Conservation (phyloP, 2,888 invertebrate genomes). For the Cyclophora albipunctata region DNA sequence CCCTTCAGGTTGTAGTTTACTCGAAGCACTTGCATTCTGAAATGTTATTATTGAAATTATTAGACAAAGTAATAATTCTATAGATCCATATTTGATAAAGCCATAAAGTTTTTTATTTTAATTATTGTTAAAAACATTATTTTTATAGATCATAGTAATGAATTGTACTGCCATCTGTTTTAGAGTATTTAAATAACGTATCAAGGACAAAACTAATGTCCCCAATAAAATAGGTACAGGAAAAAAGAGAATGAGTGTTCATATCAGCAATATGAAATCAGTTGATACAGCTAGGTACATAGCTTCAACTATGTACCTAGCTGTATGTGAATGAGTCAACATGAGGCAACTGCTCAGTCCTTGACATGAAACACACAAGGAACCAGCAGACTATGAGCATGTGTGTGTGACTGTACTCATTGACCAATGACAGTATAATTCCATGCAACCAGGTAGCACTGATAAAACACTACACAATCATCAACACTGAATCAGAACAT, state of each 20-base stretch:
- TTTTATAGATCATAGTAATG: slow-evolving; percentile 5
- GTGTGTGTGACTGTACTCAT: slow-evolving; percentile 11
- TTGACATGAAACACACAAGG: slow-evolving; percentile 46
- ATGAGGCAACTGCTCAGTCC: slow-evolving; percentile 42
- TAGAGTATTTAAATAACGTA: too few relatives aligned
- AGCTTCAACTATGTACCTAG: too few relatives aligned
- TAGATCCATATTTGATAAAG: too few relatives aligned
- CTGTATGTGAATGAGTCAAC: slow-evolving; percentile 13
- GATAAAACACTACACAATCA: slow-evolving; percentile 15
- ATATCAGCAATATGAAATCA: background rate
- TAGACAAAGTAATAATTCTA: too few relatives aligned
- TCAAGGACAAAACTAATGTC: too few relatives aligned
- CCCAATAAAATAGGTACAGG: slow-evolving; percentile 7
- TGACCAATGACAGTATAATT: slow-evolving; percentile 19
- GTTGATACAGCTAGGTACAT: background rate
- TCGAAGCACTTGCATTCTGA: slow-evolving; percentile 47
- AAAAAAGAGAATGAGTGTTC: slow-evolving; percentile 7
- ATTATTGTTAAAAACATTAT: background rate
- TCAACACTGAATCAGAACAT: slow-evolving; percentile 30
- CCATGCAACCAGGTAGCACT: slow-evolving; percentile 11
- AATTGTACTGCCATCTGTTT: too few relatives aligned
- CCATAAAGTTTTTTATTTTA: too few relatives aligned
- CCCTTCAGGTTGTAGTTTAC: slow-evolving; percentile 64
- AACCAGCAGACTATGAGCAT: slow-evolving; percentile 7
- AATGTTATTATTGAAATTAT: slow-evolving; percentile 20